Base-by-base conservation (phyloP, 1,140 invertebrate genomes). In the Notospermus geniculatus region DNA sequence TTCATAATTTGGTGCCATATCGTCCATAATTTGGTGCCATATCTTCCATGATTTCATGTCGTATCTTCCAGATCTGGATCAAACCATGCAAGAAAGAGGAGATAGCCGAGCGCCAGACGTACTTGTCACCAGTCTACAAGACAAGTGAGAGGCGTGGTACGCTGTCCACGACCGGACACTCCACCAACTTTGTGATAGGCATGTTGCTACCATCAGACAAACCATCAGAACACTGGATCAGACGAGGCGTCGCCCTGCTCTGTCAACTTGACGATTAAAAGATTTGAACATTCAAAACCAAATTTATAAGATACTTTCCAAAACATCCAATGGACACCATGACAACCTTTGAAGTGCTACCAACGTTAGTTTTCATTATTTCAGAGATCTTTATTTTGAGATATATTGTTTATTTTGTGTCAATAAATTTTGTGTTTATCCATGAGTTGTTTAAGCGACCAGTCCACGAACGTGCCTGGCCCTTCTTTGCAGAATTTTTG, bases 121-220 rank as follows among this genome's bases (percentile, higher is more conserved):
- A 92, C 68, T 83, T 87, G 61, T 91, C 90, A 74, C 91, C 91
- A 0, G 85, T 93, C 2, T 94, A 93, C 73, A 92, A 91, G 79
- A 93, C 91, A 0, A 90, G 87, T 67, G 89, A 88, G 39, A 84
- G 91, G 69, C 83, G 71, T 28, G 71, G 71, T 30, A 60, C 57
- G 9, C 71, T 73, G 5, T 71, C 65, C 22, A 73, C 71, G 39
- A 73, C 71, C 43, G 71, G 71, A 1, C 71, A 73, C 56, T 73
- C 71, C 23, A 73, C 71, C 13, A 73, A 73, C 62, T 73, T 73
- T 56, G 68, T 73, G 9, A 32, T 73, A 11, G 36, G 57, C 39
- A 65, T 73, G 25, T 52, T 60, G 27, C 45, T 73, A 57, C 43
- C 58, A 19, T 60, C 63, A 19, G 59, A 69, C 56, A 25, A 54